Evolutionary conservation across 2,888 invertebrate species (phyloP).

Genomic region (Ophraella communa): DNA sequence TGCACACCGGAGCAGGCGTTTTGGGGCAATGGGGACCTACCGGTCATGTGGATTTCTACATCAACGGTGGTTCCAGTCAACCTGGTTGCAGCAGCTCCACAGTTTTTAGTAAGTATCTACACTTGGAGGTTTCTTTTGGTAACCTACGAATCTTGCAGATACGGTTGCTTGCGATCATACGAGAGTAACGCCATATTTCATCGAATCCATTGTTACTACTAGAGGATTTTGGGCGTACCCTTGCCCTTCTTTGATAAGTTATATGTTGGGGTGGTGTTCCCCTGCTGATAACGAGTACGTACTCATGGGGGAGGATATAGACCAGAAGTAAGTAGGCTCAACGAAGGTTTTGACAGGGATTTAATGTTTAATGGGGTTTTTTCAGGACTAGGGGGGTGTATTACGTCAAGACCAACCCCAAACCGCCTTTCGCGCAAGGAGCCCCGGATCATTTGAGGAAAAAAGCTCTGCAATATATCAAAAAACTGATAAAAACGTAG

Average conservation of each 20-base stretch:
- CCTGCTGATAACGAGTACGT: conserved; percentile 81
- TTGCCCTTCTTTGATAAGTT: conserved; percentile 82
- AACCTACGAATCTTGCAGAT: too few species aligned
- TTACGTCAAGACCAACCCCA: conserved; percentile 85
- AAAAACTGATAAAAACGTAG: conserved; percentile 12
- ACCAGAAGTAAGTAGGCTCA: conserved; percentile 70
- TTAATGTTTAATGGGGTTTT: background rate
- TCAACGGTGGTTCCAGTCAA: conserved; percentile 87
- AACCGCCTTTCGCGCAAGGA: conserved; percentile 85
- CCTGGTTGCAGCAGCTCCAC: conserved; percentile 85
- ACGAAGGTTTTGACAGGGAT: background rate
- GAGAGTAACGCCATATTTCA: conserved; percentile 88
- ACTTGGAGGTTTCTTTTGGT: too few species aligned
- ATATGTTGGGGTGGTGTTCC: conserved; percentile 83
- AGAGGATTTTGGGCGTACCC: conserved; percentile 87
- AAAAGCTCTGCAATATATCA: conserved; percentile 35
- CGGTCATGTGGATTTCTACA: conserved; percentile 88
- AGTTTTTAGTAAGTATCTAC: conserved; percentile 77
- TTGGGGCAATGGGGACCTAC: conserved; percentile 89
- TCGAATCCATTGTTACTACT: conserved; percentile 83
- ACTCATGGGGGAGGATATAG: conserved; percentile 85
- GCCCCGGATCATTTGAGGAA: conserved; percentile 42
- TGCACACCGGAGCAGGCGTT: conserved; percentile 88
- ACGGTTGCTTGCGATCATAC: conserved; percentile 89
- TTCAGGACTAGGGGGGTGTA: conserved; percentile 81